phyloP scores from a whole-genome alignment of 92 coral and sea anemone species.

The Chrysogorgia sp. region DNA sequence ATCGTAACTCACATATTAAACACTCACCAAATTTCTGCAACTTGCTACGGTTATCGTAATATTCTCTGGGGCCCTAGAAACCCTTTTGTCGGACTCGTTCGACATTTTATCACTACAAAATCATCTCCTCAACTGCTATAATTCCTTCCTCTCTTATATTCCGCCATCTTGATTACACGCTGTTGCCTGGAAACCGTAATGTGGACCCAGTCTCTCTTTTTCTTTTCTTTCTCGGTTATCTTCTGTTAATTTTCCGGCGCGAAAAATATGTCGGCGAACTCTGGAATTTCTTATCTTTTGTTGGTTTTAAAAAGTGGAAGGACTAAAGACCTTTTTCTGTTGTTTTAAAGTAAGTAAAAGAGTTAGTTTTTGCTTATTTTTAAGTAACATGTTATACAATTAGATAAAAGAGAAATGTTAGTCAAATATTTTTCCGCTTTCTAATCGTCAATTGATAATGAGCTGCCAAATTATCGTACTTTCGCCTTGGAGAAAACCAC shows the following conservation, averaged over 20 bases:
- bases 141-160: background rate
- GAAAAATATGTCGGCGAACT: no score
- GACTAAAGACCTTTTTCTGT: no score
- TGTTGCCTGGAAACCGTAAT: background rate
- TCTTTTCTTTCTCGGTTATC: background rate
- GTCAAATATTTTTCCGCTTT: background rate
- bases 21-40: constrained; percentile 86
- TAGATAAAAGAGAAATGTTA: background rate
- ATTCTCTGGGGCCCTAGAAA: constrained; percentile 77
- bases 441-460: background rate
- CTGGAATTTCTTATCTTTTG: no score
- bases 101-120: constrained; percentile 63
- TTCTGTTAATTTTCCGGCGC: background rate
- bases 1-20: background rate
- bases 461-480: background rate
- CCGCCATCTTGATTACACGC: constrained; percentile 38
- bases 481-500: no score
- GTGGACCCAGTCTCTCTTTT: background rate
- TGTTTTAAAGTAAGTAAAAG: constrained; percentile 1
- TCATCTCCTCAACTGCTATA: background rate
- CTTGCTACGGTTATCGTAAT: constrained; percentile 70
- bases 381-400: background rate
- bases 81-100: constrained; percentile 66
- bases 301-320: no score
- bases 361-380: background rate